phyloP scores from a whole-genome alignment of 2,113 vertebrate species.

The Osmerus eperlanus region DNA sequence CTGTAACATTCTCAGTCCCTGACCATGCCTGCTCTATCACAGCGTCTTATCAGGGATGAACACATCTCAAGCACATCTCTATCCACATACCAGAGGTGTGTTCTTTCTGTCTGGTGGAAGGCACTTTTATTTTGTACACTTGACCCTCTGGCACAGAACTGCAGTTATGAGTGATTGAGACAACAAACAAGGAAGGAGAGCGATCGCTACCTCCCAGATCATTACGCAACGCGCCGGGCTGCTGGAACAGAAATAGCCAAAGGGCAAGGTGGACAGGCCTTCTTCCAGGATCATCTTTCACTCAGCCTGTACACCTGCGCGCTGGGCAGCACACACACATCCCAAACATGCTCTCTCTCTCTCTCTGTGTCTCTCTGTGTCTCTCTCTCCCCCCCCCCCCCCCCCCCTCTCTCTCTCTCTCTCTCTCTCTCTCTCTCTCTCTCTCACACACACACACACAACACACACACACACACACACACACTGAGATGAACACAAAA shows the following conservation, averaged over 20 bases:
- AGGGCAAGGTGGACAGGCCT: constrained; percentile 69
- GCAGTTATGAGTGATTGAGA: constrained; percentile 66
- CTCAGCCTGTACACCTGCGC: constrained; percentile 55
- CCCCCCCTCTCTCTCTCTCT: no score
- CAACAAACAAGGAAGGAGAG: constrained; percentile 63
- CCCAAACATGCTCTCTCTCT: constrained; percentile 29
- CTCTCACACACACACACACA: no score
- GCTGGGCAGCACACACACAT: constrained; percentile 18
- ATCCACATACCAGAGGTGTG: constrained; percentile 57
- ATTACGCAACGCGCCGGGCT: constrained; percentile 58
- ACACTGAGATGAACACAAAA: no score
- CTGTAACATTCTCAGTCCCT: background rate
- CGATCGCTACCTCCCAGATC: constrained; percentile 63
- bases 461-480: no score
- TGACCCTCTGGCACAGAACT: constrained; percentile 65
- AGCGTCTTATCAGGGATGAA: constrained; percentile 43
- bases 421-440: no score
- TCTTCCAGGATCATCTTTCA: constrained; percentile 70
- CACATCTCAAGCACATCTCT: constrained; percentile 30
- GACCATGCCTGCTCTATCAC: background rate
- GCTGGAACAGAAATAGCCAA: constrained; percentile 68
- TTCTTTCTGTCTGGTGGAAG: constrained; percentile 59
- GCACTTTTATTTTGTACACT: constrained; percentile 64
- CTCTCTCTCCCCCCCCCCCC: constrained; percentile 6
- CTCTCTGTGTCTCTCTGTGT: constrained; percentile 14